Percentiles rank a stretch among this genome's conserved stretches.
phyloP scores from a whole-genome alignment of 53 echinoderm and acorn worm species.

The Temnopleurus reevesii region DNA sequence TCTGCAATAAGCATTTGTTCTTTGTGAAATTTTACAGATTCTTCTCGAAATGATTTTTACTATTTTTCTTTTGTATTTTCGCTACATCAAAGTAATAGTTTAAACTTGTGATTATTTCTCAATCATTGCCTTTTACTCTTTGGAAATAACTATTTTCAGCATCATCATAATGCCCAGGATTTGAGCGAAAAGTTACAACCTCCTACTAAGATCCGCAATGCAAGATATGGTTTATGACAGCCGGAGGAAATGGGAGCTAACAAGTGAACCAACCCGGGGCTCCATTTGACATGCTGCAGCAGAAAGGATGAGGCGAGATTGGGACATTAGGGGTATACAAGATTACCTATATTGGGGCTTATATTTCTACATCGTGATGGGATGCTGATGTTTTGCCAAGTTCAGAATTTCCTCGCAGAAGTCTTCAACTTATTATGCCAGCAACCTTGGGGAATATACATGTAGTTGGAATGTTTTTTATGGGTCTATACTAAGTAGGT shows the following conservation, averaged over 20 bases:
- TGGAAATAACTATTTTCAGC: too few relatives aligned
- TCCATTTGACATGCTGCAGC: neutral
- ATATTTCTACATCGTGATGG: neutral
- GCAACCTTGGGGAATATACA: neutral
- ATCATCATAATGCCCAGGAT: neutral
- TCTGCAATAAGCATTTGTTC: too few relatives aligned
- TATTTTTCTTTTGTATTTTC: too few relatives aligned
- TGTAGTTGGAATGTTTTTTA: neutral
- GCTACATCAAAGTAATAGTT: too few relatives aligned
- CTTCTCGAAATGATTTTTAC: too few relatives aligned
- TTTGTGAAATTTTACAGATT: too few relatives aligned
- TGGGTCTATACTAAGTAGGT: too few relatives aligned
- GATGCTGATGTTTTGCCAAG: slow-evolving; percentile 1
- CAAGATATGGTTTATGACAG: neutral
- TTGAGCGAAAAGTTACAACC: neutral
- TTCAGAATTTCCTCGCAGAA: neutral
- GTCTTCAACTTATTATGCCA: neutral
- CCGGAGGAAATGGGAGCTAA: neutral
- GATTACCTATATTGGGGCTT: neutral
- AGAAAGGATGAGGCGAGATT: neutral
- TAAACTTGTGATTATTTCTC: too few relatives aligned
- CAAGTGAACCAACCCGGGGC: neutral
- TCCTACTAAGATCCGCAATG: neutral
- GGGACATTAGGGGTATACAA: neutral
- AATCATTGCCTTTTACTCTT: too few relatives aligned